Evolutionary conservation across 1,140 invertebrate species (phyloP), one percentile per base, ranked within the genome.

Genomic region (Gonatopus flavifemur): DNA sequence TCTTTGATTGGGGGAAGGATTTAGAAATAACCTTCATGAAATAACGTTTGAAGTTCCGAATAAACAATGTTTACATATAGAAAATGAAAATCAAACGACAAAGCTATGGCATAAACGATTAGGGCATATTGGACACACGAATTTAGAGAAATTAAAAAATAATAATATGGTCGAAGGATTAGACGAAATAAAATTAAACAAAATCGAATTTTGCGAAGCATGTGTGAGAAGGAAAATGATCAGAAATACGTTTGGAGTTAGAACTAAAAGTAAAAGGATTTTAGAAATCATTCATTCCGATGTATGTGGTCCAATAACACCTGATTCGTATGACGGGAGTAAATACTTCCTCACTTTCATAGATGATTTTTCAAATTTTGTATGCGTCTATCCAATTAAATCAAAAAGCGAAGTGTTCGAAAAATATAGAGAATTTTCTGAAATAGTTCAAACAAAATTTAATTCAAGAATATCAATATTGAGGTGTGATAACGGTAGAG

Each of bases 211-310:
- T n/a, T n/a, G n/a, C n/a, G n/a, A n/a, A 38, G 28, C 21, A 40
- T 10, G 8, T 50, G 3, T 3, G 36, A 2, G 48, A 50, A 24
- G 48, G 48, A n/a, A 50, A 50, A 22, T 40, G 43, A 19, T 36
- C 48, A 3, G 2, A 19, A 39, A 24, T 21, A 10, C 38, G 33
- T 2, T 16, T n/a, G 25, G 30, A 18, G 30, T 20, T 15, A 35
- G 53, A 35, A 24, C 55, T 25, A 49, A 13, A n/a, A 13, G 41
- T 10, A 24, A 45, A 28, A 12, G 19, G 12, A 13, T 10, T 5
- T 49, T 70, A 21, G 54, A 74, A 47, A 47, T 73, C 24, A 38
- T 70, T 13, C 70, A 73, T 50, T 59, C 59, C 3, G 72, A 77
- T 49, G 21, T 76, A 1, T 65, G 59, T 46, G 72, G 72, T 18